Evolutionary conservation across 2,888 invertebrate species (phyloP), one percentile per base, ranked within the genome.

Genomic region (Didymodactylos carnosus): DNA sequence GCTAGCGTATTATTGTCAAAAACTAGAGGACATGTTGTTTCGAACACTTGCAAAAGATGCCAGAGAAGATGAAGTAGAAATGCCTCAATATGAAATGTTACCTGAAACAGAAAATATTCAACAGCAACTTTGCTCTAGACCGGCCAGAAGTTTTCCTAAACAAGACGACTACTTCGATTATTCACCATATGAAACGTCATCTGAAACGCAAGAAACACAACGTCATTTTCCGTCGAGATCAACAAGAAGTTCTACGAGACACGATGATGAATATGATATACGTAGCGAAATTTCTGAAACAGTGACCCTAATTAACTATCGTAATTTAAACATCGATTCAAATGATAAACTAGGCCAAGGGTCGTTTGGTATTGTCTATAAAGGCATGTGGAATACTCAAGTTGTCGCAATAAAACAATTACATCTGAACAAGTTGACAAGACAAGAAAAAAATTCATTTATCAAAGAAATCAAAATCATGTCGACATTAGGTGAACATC

Each of bases 401-500:
- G 29, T 71, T 43, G 71, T 71, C 0, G 71, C 71, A 29, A 16
- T 49, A 19, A 71, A 71, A 49, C 71, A 49, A 35, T 49, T 71
- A 8, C 71, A 71, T 71, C n/a, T 71, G n/a, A 49, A 41, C 14
- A 43, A 29, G 14, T 39, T 69, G n/a, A 72, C 53, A 8, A 23
- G 72, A 41, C 2, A 35, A 23, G 74, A 73, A 35, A 73, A 41
- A 16, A 41, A 73, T 19, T 39, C 40, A 29, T 73, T 73, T 51
- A 35, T 35, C 4, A 40, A 46, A 43, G 74, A 73, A 51, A 46
- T 73, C 39, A 25, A 16, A 41, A 73, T 73, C 10, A 39, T 72
- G 46, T 39, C 46, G 19, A 27, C 14, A n/a, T 39, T 73, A 25
- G 71, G 72, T 70, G 10, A 72, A 46, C 74, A 73, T 72, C 41